A percentile compares a stretch with the other conserved stretches of the same genome.
Evolutionary conservation across 2,797 vertebrate genomes (phyloP).

Genomic region (Semaprochilodus insignis): DNA sequence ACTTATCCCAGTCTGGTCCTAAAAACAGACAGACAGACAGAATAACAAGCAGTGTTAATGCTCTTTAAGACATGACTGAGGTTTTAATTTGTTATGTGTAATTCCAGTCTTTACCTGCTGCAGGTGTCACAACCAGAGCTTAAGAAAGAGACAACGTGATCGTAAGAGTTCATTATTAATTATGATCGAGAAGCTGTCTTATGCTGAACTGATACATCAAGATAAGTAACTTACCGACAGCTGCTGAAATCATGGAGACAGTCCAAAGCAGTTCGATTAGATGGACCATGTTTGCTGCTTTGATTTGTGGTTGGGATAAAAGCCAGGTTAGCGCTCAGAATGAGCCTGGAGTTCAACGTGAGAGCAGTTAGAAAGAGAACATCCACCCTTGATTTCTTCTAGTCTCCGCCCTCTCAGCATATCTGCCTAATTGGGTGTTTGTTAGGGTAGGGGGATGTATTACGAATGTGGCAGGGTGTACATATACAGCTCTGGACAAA

Average conservation of each 20-base stretch:
- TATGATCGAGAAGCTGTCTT: not conserved
- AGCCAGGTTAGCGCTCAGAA: not conserved
- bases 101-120: not conserved
- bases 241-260: not conserved
- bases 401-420: not conserved
- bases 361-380: not conserved
- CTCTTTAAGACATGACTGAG: too few species aligned
- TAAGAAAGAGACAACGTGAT: not conserved
- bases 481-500: too few species aligned
- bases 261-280: not conserved
- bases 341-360: not conserved
- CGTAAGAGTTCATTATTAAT: too few species aligned
- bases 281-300: not conserved
- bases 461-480: not conserved
- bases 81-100: not conserved
- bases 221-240: constrained; percentile 15
- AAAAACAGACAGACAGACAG: not conserved
- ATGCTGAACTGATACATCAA: not conserved
- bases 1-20: not conserved
- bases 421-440: not conserved
- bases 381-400: not conserved
- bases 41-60: not conserved
- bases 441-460: not conserved
- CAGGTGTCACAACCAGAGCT: not conserved
- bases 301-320: not conserved